Evolutionary conservation across 2,888 invertebrate species (phyloP).

Genomic region (Vanessa cardui): DNA sequence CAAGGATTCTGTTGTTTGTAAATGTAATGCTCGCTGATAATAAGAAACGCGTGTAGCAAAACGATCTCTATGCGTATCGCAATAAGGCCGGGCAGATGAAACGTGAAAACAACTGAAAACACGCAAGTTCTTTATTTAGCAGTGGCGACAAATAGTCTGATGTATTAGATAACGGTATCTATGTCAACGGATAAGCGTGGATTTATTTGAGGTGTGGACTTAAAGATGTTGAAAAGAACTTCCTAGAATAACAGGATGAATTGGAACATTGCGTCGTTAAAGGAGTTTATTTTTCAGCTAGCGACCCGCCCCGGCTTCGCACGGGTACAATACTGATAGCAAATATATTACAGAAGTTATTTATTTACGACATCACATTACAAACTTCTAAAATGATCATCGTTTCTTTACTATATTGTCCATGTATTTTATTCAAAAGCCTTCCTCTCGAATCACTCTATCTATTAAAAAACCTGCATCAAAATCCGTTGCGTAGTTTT

Average conservation of each 20-base stretch:
- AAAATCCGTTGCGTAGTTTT: no score
- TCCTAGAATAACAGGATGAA: not conserved
- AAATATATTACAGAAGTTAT: no score
- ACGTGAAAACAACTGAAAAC: slow-evolving; percentile 28
- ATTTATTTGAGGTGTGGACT: not conserved
- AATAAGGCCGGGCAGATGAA: slow-evolving; percentile 14
- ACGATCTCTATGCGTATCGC: slow-evolving; percentile 14
- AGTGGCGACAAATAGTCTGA: slow-evolving; percentile 34
- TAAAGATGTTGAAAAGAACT: not conserved
- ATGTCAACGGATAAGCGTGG: not conserved
- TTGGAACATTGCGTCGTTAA: no score
- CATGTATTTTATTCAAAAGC: no score
- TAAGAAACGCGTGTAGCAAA: slow-evolving; percentile 16
- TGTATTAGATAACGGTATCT: slow-evolving; percentile 21
- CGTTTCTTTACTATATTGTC: no score
- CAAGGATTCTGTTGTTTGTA: slow-evolving; percentile 17
- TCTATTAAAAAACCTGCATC: no score
- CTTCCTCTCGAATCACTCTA: no score
- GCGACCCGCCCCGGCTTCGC: no score
- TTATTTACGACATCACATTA: no score
- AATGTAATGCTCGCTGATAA: slow-evolving; percentile 22
- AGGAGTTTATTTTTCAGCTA: no score
- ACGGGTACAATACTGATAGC: no score
- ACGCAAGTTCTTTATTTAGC: slow-evolving; percentile 34
- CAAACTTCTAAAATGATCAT: no score